Conservation (phyloP, 2,797 vertebrate genomes). For the Erethizon dorsatum region DNA sequence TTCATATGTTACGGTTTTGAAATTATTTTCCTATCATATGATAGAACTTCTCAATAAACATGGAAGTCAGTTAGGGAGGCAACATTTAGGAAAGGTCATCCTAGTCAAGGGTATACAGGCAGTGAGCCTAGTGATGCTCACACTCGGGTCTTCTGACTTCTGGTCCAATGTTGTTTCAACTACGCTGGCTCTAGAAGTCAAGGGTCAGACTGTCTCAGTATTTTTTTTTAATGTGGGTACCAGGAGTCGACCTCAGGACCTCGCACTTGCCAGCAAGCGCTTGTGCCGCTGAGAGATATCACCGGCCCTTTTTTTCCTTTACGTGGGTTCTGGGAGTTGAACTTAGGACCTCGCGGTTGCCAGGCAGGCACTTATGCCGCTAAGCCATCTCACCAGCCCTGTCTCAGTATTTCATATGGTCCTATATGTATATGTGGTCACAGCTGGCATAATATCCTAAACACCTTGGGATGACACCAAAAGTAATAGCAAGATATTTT, state of each 20-base stretch:
- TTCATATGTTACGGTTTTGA: not conserved
- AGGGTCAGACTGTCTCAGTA: not conserved
- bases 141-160: not conserved
- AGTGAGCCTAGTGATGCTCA: not conserved
- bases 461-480: not conserved
- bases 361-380: too few relatives aligned
- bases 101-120: not conserved
- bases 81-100: slow-evolving; percentile 18
- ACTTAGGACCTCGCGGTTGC: too few relatives aligned
- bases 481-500: not conserved
- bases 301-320: too few relatives aligned
- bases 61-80: not conserved
- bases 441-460: not conserved
- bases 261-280: too few relatives aligned
- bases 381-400: too few relatives aligned
- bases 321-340: too few relatives aligned
- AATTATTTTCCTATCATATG: slow-evolving; percentile 36
- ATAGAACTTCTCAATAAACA: slow-evolving; percentile 2
- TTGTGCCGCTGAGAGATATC: too few relatives aligned
- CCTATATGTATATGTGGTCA: not conserved
- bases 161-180: not conserved
- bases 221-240: not conserved
- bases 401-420: not conserved
- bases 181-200: not conserved
- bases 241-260: too few relatives aligned